Conservation (phyloP, 2,113 vertebrate species). For the Helogale parvula region DNA sequence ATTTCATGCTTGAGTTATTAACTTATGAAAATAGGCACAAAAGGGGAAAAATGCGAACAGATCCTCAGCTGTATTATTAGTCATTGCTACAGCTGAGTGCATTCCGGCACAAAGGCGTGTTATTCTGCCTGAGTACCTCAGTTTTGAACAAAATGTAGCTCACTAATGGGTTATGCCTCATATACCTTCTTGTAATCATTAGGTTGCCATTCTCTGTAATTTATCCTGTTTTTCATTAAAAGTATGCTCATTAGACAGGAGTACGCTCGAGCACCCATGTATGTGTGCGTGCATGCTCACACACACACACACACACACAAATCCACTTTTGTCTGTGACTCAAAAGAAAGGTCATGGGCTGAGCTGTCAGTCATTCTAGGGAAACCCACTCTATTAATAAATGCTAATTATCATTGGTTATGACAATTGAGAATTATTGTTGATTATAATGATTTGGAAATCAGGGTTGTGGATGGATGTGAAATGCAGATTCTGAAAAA, state of each 20-base stretch:
- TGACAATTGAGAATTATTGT: not conserved
- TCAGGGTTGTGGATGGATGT: not conserved
- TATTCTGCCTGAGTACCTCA: conserved; percentile 54
- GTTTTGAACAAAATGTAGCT: conserved; percentile 69
- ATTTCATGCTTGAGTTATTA: conserved; percentile 78
- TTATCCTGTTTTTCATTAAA: conserved; percentile 45
- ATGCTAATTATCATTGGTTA: not conserved
- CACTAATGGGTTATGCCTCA: conserved; percentile 71
- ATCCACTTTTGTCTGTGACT: conserved; percentile 13
- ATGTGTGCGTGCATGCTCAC: not conserved
- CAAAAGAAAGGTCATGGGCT: conserved; percentile 12
- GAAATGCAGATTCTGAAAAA: not conserved
- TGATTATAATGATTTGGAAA: not conserved
- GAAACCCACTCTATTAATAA: not conserved
- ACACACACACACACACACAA: not conserved
- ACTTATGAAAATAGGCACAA: conserved; percentile 78
- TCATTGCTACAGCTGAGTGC: conserved; percentile 73
- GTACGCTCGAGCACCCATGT: not conserved
- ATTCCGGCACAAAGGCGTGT: conserved; percentile 60
- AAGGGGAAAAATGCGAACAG: conserved; percentile 64
- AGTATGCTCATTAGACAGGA: not conserved
- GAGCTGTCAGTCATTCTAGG: not conserved
- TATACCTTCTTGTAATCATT: conserved; percentile 66
- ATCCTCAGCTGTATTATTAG: conserved; percentile 73
- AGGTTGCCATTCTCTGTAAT: conserved; percentile 34